These are phyloP conservation scores for Porphyrio hochstetteri DNA, from an alignment of 2,113 vertebrate genomes.

Conservation along the genomic window DNA sequence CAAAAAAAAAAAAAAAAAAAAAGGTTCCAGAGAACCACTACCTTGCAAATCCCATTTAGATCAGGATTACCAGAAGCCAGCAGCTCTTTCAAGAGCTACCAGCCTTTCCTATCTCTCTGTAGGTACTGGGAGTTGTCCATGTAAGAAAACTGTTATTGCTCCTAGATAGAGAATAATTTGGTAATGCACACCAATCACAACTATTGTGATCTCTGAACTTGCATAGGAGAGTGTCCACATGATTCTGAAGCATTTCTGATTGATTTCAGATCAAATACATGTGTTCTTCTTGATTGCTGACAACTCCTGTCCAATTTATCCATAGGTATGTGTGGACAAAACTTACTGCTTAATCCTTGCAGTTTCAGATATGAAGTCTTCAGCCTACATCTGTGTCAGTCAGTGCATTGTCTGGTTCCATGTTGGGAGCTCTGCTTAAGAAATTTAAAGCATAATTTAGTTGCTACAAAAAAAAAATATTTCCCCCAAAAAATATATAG, in stretches of 20 bases:
- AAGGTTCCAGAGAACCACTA: not conserved
- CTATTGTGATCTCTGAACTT: not conserved
- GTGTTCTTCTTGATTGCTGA: not conserved
- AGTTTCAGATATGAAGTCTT: not conserved
- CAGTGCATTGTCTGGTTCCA: not conserved
- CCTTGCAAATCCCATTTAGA: not conserved
- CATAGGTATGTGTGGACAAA: not conserved
- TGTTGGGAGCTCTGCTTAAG: not conserved
- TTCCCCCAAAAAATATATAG: not conserved
- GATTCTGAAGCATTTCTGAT: not conserved
- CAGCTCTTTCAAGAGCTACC: not conserved
- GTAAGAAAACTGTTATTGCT: not conserved
- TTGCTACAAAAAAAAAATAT: not conserved
- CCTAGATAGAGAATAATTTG: fast-evolving
- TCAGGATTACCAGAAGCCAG: not conserved
- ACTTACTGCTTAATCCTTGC: not conserved
- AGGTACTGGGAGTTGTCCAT: not conserved
- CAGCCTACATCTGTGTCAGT: not conserved
- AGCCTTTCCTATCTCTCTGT: not conserved
- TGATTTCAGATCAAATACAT: not conserved
- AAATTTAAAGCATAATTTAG: not conserved
- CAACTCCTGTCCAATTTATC: not conserved
- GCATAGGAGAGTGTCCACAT: not conserved
- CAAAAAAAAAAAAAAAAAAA: not conserved
- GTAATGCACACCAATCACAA: not conserved